These are phyloP conservation scores for Chloroclysta siterata DNA, from an alignment of 2,888 invertebrate species.

Conservation along the genomic window DNA sequence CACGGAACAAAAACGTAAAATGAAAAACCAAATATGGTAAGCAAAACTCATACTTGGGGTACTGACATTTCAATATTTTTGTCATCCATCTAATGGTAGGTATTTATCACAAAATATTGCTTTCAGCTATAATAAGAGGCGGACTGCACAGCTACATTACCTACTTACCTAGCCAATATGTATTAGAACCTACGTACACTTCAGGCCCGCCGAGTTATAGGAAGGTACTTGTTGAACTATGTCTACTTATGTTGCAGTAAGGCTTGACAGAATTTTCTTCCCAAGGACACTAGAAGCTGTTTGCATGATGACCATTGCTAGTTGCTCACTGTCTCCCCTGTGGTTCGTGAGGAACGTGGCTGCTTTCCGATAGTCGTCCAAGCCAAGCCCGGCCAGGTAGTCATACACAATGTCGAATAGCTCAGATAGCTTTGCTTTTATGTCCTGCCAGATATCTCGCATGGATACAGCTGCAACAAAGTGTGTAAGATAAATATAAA, in stretches of 20 bases:
- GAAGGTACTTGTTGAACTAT: not conserved
- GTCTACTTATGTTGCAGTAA: conserved; percentile 38
- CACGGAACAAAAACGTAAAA: too few relatives aligned
- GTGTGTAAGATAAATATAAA: not conserved
- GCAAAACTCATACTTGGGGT: too few relatives aligned
- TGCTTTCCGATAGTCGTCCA: conserved; percentile 68
- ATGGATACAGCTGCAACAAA: conserved; percentile 66
- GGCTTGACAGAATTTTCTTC: conserved; percentile 67
- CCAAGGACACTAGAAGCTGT: conserved; percentile 63
- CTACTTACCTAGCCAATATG: too few relatives aligned
- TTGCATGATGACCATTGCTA: conserved; percentile 66
- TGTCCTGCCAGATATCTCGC: conserved; percentile 71
- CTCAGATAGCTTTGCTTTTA: conserved; percentile 63
- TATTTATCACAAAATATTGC: too few relatives aligned
- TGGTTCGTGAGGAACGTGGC: conserved; percentile 58
- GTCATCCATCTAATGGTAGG: too few relatives aligned
- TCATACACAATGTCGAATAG: conserved; percentile 75
- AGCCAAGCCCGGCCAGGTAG: conserved; percentile 69
- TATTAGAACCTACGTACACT: too few relatives aligned
- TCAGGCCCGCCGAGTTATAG: too few relatives aligned
- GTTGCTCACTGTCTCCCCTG: conserved; percentile 50
- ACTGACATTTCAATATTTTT: too few relatives aligned
- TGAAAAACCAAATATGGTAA: too few relatives aligned
- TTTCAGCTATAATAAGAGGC: too few relatives aligned
- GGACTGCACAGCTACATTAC: too few relatives aligned